A percentile compares a stretch with the other conserved stretches of the same genome.
Evolutionary conservation across 1,140 invertebrate genomes (phyloP).

Genomic region (Ctenoplectra terminalis): DNA sequence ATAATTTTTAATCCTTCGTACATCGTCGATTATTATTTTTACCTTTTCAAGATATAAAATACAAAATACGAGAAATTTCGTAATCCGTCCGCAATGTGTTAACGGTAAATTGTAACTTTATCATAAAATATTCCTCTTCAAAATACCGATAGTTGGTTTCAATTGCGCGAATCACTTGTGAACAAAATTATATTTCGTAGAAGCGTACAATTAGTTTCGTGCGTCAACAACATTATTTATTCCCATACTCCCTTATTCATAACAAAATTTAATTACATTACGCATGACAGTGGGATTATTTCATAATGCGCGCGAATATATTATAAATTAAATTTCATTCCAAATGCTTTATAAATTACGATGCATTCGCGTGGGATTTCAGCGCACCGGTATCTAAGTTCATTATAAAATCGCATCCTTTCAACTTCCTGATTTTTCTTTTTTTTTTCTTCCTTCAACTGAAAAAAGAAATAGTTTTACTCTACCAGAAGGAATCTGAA

Average conservation of each 20-base stretch:
- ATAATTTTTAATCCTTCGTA: too few relatives aligned
- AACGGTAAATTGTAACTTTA: not conserved
- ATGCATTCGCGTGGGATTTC: too few relatives aligned
- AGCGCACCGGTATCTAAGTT: not conserved
- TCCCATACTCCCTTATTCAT: not conserved
- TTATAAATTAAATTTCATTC: too few relatives aligned
- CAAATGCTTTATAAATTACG: too few relatives aligned
- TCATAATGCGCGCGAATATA: not conserved
- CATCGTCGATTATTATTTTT: too few relatives aligned
- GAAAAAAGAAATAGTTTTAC: not conserved
- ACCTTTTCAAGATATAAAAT: too few relatives aligned
- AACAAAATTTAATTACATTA: not conserved
- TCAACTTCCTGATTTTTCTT: too few relatives aligned
- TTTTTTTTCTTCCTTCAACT: not conserved
- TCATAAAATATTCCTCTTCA: not conserved
- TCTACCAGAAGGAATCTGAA: constrained; percentile 5
- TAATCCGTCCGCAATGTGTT: too few relatives aligned
- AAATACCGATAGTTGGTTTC: not conserved
- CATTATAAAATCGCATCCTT: not conserved
- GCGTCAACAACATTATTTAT: not conserved
- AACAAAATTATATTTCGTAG: not conserved
- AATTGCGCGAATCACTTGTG: not conserved
- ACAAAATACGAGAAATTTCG: too few relatives aligned
- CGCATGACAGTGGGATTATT: not conserved
- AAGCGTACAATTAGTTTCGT: not conserved